These are phyloP conservation scores for Philereme transversata DNA, from an alignment of 2,888 invertebrate genomes.

Conservation along the genomic window DNA sequence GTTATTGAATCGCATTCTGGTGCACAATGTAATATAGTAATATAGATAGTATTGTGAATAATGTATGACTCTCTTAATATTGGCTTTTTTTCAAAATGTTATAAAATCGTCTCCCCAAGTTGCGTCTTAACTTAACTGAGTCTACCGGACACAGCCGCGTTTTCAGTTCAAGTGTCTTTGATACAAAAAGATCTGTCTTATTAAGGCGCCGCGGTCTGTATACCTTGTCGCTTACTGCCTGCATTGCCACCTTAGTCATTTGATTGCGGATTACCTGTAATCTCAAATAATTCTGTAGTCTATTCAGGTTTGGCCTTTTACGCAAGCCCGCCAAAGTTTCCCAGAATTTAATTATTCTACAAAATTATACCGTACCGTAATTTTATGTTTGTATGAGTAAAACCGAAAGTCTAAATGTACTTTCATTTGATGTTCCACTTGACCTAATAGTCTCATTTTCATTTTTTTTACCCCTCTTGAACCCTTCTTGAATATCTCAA, in stretches of 20 bases:
- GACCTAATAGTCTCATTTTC: too few relatives aligned
- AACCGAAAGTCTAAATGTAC: too few relatives aligned
- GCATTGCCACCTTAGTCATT: conserved; percentile 21
- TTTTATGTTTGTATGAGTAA: background rate
- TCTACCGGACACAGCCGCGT: conserved; percentile 25
- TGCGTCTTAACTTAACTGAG: conserved; percentile 8
- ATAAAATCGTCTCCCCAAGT: conserved; percentile 29
- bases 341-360: background rate
- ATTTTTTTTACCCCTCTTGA: too few relatives aligned
- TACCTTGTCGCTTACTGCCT: conserved; percentile 15
- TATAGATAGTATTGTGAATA: conserved; percentile 58
- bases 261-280: background rate
- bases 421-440: too few relatives aligned
- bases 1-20: conserved; percentile 60
- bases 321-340: background rate
- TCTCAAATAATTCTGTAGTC: background rate
- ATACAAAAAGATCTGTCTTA: conserved; percentile 24
- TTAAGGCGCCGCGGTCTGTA: conserved; percentile 17
- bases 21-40: conserved; percentile 53
- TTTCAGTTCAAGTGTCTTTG: conserved; percentile 15
- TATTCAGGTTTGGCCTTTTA: background rate
- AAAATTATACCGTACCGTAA: background rate
- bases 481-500: too few relatives aligned
- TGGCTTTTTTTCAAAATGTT: conserved; percentile 37
- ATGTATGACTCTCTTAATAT: conserved; percentile 47